phyloP scores from a whole-genome alignment of 2,888 invertebrate species.

The Coenonympha arcania region DNA sequence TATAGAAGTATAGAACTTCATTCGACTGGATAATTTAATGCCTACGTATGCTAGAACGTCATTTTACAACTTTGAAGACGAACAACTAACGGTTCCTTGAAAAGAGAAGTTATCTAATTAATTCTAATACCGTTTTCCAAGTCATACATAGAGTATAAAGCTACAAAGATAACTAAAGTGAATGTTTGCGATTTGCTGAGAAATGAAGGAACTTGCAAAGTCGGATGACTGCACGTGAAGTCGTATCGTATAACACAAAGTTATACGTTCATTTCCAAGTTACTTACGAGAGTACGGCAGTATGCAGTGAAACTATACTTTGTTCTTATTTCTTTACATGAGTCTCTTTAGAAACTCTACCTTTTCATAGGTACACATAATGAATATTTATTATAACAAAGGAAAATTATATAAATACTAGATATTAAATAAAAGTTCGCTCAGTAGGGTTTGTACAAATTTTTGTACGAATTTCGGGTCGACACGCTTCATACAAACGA shows the following conservation, averaged over 20 bases:
- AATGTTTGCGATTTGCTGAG: constrained; percentile 1
- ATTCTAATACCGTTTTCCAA: not conserved
- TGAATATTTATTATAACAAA: no score
- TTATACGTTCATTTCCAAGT: constrained; percentile 1
- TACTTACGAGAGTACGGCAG: not conserved
- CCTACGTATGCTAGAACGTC: no score
- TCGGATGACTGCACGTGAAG: not conserved
- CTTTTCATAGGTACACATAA: no score
- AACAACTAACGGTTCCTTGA: not conserved
- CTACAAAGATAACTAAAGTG: not conserved
- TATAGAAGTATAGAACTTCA: no score
- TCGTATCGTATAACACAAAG: constrained; percentile 6
- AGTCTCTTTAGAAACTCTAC: not conserved
- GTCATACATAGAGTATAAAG: not conserved
- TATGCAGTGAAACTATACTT: not conserved
- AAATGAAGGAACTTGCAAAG: constrained; percentile 5
- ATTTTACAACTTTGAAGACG: no score
- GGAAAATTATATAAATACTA: no score
- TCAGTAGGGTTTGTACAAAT: no score
- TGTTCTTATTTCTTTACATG: not conserved
- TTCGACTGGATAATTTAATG: no score
- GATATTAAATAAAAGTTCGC: no score
- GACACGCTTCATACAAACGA: no score
- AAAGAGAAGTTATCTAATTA: not conserved
- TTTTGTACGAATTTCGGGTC: no score